These are phyloP conservation scores for Felis chaus DNA, from an alignment of 2,113 vertebrate genomes.

Conservation along the genomic window DNA sequence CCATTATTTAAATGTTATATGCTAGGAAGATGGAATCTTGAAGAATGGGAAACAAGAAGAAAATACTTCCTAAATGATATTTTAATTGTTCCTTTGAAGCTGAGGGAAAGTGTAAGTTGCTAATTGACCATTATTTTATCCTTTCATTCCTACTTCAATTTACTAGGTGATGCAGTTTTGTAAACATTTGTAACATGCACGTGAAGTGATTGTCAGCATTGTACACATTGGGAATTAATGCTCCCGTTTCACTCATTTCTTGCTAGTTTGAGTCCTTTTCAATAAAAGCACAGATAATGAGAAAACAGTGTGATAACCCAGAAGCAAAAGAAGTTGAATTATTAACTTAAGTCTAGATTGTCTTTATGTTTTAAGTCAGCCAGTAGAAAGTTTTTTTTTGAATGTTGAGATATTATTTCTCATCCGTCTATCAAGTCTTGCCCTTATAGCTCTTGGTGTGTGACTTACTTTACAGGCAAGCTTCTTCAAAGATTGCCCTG, in stretches of 20 bases:
- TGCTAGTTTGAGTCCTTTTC: neutral
- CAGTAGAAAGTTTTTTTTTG: neutral
- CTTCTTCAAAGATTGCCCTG: constrained; percentile 10
- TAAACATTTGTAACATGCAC: neutral
- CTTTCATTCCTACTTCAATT: neutral
- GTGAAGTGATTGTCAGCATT: neutral
- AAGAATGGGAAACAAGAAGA: neutral
- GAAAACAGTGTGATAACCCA: neutral
- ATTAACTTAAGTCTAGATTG: neutral
- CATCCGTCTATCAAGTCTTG: neutral
- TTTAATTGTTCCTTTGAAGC: constrained; percentile 1
- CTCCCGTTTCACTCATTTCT: neutral
- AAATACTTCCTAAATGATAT: neutral
- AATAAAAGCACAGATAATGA: neutral
- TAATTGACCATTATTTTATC: neutral
- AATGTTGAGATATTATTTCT: neutral
- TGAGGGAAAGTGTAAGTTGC: neutral
- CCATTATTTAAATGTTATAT: neutral
- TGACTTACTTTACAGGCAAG: neutral
- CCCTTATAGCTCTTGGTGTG: neutral
- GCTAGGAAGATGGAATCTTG: neutral
- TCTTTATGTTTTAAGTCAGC: constrained; percentile 32
- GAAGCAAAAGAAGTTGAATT: neutral
- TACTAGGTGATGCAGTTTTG: neutral
- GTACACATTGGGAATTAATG: neutral